Evolutionary conservation across 1,140 invertebrate genomes (phyloP).

Genomic region (Cryptotermes secundus): DNA sequence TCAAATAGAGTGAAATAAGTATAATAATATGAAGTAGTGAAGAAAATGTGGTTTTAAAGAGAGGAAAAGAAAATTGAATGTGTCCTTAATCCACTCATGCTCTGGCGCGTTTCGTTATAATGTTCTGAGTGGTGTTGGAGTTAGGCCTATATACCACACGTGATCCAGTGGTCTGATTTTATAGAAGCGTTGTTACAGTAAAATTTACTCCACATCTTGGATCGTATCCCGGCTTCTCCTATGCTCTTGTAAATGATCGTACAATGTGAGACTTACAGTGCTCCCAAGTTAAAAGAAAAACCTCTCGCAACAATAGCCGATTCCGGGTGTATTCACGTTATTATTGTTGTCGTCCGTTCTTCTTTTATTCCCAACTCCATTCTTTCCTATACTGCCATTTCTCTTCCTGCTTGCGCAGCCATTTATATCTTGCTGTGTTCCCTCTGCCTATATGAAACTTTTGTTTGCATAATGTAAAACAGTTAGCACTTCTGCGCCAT

Average conservation of each 20-base stretch:
- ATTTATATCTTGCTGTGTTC: constrained; percentile 32
- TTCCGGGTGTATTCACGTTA: background rate
- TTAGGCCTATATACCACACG: no score
- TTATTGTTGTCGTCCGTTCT: background rate
- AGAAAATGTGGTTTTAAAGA: no score
- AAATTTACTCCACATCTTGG: background rate
- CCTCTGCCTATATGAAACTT: constrained; percentile 27
- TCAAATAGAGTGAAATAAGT: no score
- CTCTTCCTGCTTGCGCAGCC: constrained; percentile 21
- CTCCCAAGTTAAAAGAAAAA: background rate
- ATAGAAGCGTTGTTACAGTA: background rate
- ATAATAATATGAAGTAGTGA: no score
- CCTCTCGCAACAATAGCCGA: background rate
- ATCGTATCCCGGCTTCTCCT: background rate
- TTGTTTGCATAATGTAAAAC: constrained; percentile 34
- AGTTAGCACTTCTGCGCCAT: constrained; percentile 31
- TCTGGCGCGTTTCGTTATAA: no score
- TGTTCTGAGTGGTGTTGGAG: no score
- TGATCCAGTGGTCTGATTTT: no score
- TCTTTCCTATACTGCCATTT: background rate
- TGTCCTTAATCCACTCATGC: no score
- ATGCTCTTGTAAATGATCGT: background rate
- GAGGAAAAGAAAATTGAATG: no score
- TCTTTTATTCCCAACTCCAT: background rate
- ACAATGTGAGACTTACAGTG: background rate